Evolutionary conservation across 2,797 vertebrate genomes (phyloP).

Genomic region (Glyptemys insculpta): DNA sequence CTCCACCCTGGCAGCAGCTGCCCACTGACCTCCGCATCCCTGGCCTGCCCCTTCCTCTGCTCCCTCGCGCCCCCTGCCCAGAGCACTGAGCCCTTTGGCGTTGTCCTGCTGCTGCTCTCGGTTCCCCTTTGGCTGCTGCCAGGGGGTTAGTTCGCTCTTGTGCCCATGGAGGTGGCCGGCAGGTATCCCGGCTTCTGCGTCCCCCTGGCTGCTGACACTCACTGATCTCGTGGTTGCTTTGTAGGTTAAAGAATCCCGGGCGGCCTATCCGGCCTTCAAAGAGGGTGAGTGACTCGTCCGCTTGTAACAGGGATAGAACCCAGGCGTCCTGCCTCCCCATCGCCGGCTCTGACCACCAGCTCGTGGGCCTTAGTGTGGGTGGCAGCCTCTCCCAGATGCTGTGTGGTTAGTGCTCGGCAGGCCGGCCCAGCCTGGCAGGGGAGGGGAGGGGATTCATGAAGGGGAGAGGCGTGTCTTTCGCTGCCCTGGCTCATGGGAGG

Average conservation of each 20-base stretch:
- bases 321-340: fast-evolving
- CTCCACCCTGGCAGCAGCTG: neutral
- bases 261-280: constrained; percentile 82
- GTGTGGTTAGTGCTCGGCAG: neutral
- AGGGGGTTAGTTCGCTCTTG: no score
- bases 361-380: fast-evolving
- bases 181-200: neutral
- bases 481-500: neutral
- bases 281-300: constrained; percentile 84
- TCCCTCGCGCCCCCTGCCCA: neutral
- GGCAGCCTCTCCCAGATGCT: fast-evolving
- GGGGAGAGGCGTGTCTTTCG: fast-evolving
- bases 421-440: fast-evolving
- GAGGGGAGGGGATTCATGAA: neutral
- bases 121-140: neutral
- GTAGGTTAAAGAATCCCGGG: constrained; percentile 65
- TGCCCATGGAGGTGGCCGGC: neutral
- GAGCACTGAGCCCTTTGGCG: constrained; percentile 74
- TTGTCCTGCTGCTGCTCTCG: constrained; percentile 75
- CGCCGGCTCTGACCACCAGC: neutral
- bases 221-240: constrained; percentile 10
- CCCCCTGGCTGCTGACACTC: neutral
- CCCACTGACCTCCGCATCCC: neutral
- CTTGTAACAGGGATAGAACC: neutral
- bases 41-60: neutral